A percentile compares a stretch with the other conserved stretches of the same genome.
Conservation (phyloP, 2,113 vertebrate species). For the Xenus cinereus region DNA sequence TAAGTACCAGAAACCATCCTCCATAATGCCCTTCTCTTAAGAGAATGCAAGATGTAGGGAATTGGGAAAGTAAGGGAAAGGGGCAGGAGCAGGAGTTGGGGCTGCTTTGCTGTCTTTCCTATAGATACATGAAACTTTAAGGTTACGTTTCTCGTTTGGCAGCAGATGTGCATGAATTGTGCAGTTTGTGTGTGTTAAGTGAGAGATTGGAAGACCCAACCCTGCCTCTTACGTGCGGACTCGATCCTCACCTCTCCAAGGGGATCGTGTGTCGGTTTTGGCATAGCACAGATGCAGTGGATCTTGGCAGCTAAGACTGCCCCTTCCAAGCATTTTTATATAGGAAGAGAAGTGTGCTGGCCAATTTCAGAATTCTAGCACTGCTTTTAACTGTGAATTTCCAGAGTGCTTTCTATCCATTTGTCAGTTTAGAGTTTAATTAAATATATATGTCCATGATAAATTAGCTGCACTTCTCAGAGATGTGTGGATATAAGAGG, state of each 20-base stretch:
- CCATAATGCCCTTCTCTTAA: background rate
- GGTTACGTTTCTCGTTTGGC: background rate
- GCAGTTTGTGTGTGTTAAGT: background rate
- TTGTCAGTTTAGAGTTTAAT: slow-evolving; percentile 1
- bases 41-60: background rate
- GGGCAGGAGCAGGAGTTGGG: background rate
- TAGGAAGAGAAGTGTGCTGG: slow-evolving; percentile 48
- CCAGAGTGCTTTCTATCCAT: background rate
- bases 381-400: slow-evolving; percentile 29
- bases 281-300: background rate
- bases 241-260: background rate
- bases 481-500: background rate
- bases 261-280: slow-evolving; percentile 23
- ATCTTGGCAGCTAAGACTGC: slow-evolving; percentile 28
- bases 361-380: slow-evolving; percentile 37
- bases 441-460: background rate
- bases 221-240: background rate
- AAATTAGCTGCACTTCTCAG: background rate
- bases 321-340: slow-evolving; percentile 55
- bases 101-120: background rate
- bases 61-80: background rate
- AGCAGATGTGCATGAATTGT: background rate
- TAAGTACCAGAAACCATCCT: background rate
- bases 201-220: background rate
- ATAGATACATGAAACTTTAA: background rate